Evolutionary conservation across 2,113 vertebrate genomes (phyloP).

Genomic region (Piaya cayana): DNA sequence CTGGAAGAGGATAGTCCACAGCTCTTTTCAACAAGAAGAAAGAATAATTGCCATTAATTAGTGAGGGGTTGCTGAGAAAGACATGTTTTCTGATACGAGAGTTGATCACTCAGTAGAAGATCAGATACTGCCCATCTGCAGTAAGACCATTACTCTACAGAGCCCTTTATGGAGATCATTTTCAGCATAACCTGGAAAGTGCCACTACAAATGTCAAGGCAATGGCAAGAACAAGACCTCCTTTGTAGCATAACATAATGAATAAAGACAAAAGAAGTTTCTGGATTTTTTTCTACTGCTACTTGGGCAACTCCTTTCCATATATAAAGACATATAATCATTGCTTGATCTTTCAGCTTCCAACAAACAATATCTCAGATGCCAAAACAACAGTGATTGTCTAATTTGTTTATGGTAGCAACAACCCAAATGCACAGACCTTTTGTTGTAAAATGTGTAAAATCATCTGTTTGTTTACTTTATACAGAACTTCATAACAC

Average conservation of each 20-base stretch:
- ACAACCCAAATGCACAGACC: background rate
- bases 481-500: background rate
- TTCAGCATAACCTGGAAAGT: background rate
- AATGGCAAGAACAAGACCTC: background rate
- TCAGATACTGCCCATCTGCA: slow-evolving; percentile 23
- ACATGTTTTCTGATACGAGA: background rate
- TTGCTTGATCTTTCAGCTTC: background rate
- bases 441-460: background rate
- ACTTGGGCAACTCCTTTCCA: background rate
- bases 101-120: background rate
- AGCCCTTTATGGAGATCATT: background rate
- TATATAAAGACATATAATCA: background rate
- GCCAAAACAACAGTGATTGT: background rate
- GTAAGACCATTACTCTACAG: background rate
- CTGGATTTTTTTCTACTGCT: background rate
- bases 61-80: background rate
- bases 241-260: background rate
- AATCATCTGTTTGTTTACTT: background rate
- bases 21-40: background rate
- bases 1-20: background rate
- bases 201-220: background rate
- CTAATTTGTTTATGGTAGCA: background rate
- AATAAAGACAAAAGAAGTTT: background rate
- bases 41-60: slow-evolving; percentile 21
- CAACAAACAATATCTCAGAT: background rate